Evolutionary conservation across 2,113 vertebrate species (phyloP).

Genomic region (Lipophrys pholis): DNA sequence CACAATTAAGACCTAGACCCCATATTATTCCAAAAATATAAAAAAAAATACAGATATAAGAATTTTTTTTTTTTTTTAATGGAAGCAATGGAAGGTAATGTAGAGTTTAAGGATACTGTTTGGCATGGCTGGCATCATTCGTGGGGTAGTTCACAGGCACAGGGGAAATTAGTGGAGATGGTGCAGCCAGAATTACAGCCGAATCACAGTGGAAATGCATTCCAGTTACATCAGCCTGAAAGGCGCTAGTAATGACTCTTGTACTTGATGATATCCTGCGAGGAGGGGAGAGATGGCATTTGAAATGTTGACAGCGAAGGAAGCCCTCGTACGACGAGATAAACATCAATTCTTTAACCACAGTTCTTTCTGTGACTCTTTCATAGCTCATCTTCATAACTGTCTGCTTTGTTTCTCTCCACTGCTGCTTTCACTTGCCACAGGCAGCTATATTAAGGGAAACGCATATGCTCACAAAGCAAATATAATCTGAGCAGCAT

Average conservation of each 20-base stretch:
- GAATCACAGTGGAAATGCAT: slow-evolving; percentile 43
- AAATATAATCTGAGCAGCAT: not conserved
- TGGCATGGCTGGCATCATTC: slow-evolving; percentile 34
- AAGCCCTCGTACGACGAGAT: slow-evolving; percentile 5
- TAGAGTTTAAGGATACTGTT: slow-evolving; percentile 52
- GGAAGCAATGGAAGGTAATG: slow-evolving; percentile 45
- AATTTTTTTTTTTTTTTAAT: slow-evolving; percentile 4
- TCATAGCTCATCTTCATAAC: slow-evolving; percentile 8
- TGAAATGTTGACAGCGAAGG: slow-evolving; percentile 24
- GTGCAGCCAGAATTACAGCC: slow-evolving; percentile 41
- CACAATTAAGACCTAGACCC: slow-evolving; percentile 39
- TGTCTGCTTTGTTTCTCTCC: not conserved
- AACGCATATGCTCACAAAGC: not conserved
- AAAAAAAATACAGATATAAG: not conserved
- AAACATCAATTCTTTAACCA: slow-evolving; percentile 9
- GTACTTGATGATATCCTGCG: slow-evolving; percentile 43
- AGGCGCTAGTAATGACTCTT: slow-evolving; percentile 46
- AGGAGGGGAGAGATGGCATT: slow-evolving; percentile 22
- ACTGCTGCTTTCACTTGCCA: not conserved
- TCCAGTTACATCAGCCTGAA: slow-evolving; percentile 50
- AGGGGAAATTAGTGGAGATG: slow-evolving; percentile 66
- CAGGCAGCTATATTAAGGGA: not conserved
- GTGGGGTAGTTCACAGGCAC: slow-evolving; percentile 44
- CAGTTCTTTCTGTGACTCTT: slow-evolving; percentile 13
- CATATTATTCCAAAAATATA: slow-evolving; percentile 27